Evolutionary conservation across 2,888 invertebrate genomes (phyloP).

Genomic region (Cephus spinipes): DNA sequence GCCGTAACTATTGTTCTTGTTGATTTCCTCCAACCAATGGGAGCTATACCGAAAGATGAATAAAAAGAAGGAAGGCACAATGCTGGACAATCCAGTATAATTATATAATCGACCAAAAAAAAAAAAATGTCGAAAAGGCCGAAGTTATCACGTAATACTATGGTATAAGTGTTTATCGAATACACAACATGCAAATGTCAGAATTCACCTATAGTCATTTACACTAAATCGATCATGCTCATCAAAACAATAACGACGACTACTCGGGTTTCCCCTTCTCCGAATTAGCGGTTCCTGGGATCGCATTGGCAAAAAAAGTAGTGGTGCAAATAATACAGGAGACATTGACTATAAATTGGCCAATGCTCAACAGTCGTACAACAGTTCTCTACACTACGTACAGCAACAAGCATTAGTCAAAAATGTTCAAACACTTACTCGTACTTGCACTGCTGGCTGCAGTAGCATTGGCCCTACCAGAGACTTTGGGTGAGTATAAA

Average conservation of each 20-base stretch:
- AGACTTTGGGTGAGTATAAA: background rate
- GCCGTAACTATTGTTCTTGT: background rate
- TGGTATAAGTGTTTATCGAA: background rate
- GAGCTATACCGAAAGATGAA: background rate
- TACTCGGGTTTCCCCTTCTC: background rate
- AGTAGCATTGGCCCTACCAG: background rate
- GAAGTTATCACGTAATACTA: background rate
- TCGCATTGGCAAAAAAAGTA: background rate
- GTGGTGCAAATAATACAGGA: background rate
- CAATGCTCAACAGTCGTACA: background rate
- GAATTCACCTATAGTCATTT: background rate
- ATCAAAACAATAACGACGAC: background rate
- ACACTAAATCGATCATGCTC: background rate
- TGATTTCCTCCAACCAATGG: background rate
- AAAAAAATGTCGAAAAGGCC: background rate
- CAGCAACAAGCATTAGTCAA: background rate
- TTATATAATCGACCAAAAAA: background rate
- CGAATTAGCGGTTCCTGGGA: background rate
- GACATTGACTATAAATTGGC: slow-evolving; percentile 1
- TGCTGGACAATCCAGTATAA: background rate
- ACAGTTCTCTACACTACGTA: background rate
- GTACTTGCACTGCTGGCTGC: background rate
- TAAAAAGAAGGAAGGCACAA: background rate
- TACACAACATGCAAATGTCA: background rate
- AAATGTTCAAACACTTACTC: background rate